phyloP scores from a whole-genome alignment of 1,140 invertebrate species.

The Calliphora vicina region DNA sequence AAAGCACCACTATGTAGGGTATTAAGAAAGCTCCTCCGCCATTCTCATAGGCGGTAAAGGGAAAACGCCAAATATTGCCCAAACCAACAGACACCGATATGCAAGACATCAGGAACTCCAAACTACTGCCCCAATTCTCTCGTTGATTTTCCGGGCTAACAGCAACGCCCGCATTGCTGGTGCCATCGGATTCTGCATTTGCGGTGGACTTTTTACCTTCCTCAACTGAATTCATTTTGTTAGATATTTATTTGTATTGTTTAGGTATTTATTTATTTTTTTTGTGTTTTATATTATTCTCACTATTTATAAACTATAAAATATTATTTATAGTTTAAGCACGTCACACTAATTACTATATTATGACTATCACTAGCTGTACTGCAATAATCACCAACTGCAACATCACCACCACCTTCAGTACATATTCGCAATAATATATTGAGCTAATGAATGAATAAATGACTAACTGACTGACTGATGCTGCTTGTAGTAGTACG shows the following conservation, averaged over 20 bases:
- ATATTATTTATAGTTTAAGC: not conserved
- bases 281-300: not conserved
- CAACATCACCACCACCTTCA: not conserved
- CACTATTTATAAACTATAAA: not conserved
- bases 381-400: not conserved
- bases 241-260: not conserved
- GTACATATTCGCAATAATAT: not conserved
- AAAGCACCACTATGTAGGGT: slow-evolving; percentile 83
- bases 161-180: slow-evolving; percentile 8
- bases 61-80: slow-evolving; percentile 75
- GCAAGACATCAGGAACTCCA: slow-evolving; percentile 89
- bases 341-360: slow-evolving; percentile 9
- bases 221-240: slow-evolving; percentile 2
- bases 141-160: slow-evolving; percentile 58
- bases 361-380: not conserved
- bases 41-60: slow-evolving; percentile 84
- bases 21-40: slow-evolving; percentile 78
- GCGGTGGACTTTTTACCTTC: not conserved
- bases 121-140: slow-evolving; percentile 81
- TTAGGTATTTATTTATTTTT: not conserved
- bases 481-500: not conserved
- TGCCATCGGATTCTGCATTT: not conserved
- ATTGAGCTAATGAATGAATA: not conserved
- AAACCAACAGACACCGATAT: slow-evolving; percentile 89
- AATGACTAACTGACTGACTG: not conserved